Base-by-base conservation (phyloP, 2,888 invertebrate genomes). In the Myopa testacea region DNA sequence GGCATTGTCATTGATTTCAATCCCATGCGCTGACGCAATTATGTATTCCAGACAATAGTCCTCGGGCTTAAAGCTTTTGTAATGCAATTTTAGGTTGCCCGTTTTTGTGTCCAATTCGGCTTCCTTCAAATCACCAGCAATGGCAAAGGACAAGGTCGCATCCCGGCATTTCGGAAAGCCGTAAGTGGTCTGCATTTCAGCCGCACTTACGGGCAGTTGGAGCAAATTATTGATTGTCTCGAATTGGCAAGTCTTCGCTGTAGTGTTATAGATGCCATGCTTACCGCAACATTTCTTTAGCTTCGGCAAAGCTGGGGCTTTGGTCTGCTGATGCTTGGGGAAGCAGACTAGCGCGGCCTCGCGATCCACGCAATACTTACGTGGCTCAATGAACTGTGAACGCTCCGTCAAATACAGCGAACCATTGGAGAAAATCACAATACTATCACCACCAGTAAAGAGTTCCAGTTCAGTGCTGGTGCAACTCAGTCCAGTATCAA, bases 231-330 rank as follows among this genome's bases (percentile, higher is more conserved):
- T 81, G 7, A 60, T 77, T 6, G 38, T 38, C 0, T 79, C 80
- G 34, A 76, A 76, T 38, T 70, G 70, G 87, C 91, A 92, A 81
- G 90, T 91, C 86, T 85, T 90, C 84, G 88, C 90, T 78, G 84
- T 90, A 86, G 91, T 92, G 86, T 91, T 92, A 84, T 92, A 95
- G 73, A 91, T 91, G 10, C 92, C 92, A 71, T 91, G 90, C 73
- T 90, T 90, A 4, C 93, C 93, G 87, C 96, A 96, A 85, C 96
- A 96, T 88, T 95, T 94, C 85, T 91, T 90, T 62, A 87, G 65
- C 38, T 84, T 84, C 75, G 86, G 74, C 8, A 60, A 92, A 86
- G 81, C 84, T 86, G 81, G 86, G 80, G 75, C 83, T 80, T 80
- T 79, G 77, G n/a, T 87, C 55, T 34, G 55, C 52, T 67, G 75